Percentiles rank a stretch among this genome's conserved stretches.
These are phyloP conservation scores for Beris chalybata DNA, from an alignment of 2,888 invertebrate species.

Conservation along the genomic window DNA sequence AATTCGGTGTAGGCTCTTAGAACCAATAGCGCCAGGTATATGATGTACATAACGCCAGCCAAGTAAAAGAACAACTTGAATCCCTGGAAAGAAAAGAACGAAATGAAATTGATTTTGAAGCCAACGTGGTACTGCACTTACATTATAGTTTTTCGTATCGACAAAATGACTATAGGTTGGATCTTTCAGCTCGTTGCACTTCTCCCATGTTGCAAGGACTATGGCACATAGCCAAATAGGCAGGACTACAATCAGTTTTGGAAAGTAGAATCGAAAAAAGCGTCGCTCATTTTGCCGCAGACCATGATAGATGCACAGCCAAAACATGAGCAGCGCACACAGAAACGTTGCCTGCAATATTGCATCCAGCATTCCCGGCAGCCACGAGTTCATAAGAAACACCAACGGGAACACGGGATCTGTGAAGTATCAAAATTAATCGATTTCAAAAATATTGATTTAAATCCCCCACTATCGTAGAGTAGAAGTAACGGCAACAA, in stretches of 20 bases:
- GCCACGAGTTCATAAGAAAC: constrained; percentile 84
- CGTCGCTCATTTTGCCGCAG: constrained; percentile 88
- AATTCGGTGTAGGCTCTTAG: constrained; percentile 91
- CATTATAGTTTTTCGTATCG: constrained; percentile 80
- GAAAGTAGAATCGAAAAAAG: constrained; percentile 84
- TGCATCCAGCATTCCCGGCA: constrained; percentile 91
- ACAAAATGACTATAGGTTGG: constrained; percentile 90
- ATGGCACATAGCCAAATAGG: constrained; percentile 86
- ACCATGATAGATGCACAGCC: constrained; percentile 95
- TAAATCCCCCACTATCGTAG: constrained; percentile 80
- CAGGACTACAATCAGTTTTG: constrained; percentile 84
- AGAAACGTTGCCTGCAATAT: constrained; percentile 88
- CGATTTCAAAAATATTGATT: not conserved
- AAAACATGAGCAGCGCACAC: constrained; percentile 84
- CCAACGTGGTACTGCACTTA: constrained; percentile 56
- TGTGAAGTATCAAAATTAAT: constrained; percentile 54
- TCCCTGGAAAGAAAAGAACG: constrained; percentile 63
- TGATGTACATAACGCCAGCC: constrained; percentile 79
- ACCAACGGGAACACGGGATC: constrained; percentile 93
- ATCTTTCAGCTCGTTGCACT: constrained; percentile 83
- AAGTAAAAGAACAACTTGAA: constrained; percentile 90
- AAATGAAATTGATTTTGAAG: not conserved
- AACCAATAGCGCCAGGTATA: constrained; percentile 81
- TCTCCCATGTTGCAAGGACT: constrained; percentile 86
- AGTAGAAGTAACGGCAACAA: constrained; percentile 83